phyloP scores from a whole-genome alignment of 64 coral and sea anemone species.

The Actinia tenebrosa region DNA sequence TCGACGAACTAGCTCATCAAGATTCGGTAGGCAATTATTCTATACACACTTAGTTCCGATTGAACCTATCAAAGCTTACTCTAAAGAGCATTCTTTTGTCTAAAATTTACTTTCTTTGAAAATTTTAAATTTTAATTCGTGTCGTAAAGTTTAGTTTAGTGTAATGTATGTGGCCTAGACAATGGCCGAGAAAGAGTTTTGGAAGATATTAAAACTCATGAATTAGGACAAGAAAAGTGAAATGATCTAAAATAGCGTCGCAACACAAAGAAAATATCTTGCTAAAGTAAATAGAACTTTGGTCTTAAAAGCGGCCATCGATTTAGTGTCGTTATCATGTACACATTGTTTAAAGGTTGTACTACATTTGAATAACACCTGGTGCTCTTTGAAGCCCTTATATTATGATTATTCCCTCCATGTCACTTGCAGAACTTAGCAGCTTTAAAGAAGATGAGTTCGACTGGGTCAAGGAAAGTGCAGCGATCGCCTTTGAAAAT shows the following conservation, averaged over 20 bases:
- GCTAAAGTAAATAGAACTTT: background rate
- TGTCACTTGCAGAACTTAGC: conserved; percentile 57
- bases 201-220: background rate
- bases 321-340: conserved; percentile 4
- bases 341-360: background rate
- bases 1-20: conserved; percentile 15
- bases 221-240: background rate
- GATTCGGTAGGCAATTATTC: background rate
- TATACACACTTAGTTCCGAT: background rate
- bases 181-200: background rate
- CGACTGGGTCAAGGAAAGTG: conserved; percentile 38
- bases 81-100: background rate
- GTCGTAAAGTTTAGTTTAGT: background rate
- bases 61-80: background rate
- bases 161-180: background rate
- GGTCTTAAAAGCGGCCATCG: conserved; percentile 1
- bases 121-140: background rate
- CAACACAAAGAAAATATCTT: background rate
- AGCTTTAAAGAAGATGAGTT: conserved; percentile 63
- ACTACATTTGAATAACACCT: conserved; percentile 6
- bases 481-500: conserved; percentile 72
- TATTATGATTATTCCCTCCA: conserved; percentile 15
- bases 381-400: background rate
- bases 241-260: background rate
- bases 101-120: background rate